Evolutionary conservation across 2,113 vertebrate genomes (phyloP).

Genomic region (Ptilonorhynchus violaceus): DNA sequence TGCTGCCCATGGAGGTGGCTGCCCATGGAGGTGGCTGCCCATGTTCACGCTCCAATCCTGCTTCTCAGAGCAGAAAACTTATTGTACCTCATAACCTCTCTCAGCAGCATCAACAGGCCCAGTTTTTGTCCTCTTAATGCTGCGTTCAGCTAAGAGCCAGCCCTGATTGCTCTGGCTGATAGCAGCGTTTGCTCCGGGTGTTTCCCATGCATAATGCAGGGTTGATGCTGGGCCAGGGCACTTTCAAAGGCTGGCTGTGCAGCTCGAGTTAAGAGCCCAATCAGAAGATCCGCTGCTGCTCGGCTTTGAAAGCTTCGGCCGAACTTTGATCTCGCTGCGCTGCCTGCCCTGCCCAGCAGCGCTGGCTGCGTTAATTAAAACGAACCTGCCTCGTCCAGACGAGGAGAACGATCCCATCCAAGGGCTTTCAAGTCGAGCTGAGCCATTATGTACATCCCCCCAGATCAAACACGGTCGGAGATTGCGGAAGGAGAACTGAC

Average conservation of each 20-base stretch:
- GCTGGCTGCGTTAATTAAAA: background rate
- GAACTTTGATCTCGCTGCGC: conserved; percentile 23
- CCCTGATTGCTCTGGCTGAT: background rate
- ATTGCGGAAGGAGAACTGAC: background rate
- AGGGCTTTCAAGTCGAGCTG: background rate
- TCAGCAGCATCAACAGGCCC: background rate
- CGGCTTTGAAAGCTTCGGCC: background rate
- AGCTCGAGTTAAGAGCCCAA: conserved; percentile 13
- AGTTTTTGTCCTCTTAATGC: background rate
- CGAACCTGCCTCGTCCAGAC: background rate
- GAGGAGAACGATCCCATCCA: background rate
- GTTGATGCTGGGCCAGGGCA: background rate
- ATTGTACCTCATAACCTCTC: background rate
- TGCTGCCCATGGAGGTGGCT: background rate
- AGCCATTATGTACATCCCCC: background rate
- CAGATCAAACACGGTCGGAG: background rate
- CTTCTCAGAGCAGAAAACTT: background rate
- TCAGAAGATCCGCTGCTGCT: background rate
- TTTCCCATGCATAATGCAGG: conserved; percentile 30
- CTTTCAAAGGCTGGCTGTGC: conserved; percentile 21
- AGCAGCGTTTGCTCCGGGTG: conserved; percentile 12
- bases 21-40: background rate
- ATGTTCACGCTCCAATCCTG: background rate
- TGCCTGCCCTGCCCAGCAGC: background rate
- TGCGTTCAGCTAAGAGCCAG: background rate